Conservation (phyloP, 2,888 invertebrate genomes). For the Volucella inanis region DNA sequence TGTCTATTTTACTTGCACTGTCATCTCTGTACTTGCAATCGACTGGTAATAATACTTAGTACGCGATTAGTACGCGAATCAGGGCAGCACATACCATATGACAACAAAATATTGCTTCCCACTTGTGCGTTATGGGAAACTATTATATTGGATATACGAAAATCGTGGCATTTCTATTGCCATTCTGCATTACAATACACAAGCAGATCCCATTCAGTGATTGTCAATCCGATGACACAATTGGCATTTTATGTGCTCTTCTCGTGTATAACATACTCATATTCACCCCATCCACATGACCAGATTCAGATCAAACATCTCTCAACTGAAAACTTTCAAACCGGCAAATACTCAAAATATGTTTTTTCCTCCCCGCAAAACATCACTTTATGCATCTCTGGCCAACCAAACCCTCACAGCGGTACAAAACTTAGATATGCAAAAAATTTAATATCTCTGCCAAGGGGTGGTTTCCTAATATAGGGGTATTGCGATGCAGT, state of each 20-base stretch:
- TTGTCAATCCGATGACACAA: slow-evolving; percentile 28
- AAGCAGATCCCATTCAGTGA: slow-evolving; percentile 7
- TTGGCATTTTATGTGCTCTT: slow-evolving; percentile 42
- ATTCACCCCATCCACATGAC: slow-evolving; percentile 14
- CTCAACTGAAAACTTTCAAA: slow-evolving; percentile 12
- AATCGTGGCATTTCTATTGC: slow-evolving; percentile 3
- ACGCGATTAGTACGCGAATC: background rate
- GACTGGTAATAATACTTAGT: too few relatives aligned
- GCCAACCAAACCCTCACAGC: slow-evolving; percentile 50
- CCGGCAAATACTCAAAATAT: slow-evolving; percentile 4
- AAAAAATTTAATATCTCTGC: slow-evolving; percentile 68
- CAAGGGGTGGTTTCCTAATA: background rate
- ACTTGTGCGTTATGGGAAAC: background rate
- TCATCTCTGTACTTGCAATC: too few relatives aligned
- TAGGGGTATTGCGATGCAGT: slow-evolving; percentile 6
- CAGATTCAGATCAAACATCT: slow-evolving; percentile 27
- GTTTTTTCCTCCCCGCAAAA: slow-evolving; percentile 4
- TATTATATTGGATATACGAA: background rate
- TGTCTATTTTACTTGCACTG: too few relatives aligned
- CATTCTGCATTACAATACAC: background rate
- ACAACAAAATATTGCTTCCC: too few relatives aligned
- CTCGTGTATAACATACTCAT: background rate
- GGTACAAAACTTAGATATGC: slow-evolving; percentile 63
- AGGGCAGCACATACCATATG: background rate
- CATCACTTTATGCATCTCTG: slow-evolving; percentile 45